Evolutionary conservation across 2,888 invertebrate genomes (phyloP).

Genomic region (Hypsopygia costalis): DNA sequence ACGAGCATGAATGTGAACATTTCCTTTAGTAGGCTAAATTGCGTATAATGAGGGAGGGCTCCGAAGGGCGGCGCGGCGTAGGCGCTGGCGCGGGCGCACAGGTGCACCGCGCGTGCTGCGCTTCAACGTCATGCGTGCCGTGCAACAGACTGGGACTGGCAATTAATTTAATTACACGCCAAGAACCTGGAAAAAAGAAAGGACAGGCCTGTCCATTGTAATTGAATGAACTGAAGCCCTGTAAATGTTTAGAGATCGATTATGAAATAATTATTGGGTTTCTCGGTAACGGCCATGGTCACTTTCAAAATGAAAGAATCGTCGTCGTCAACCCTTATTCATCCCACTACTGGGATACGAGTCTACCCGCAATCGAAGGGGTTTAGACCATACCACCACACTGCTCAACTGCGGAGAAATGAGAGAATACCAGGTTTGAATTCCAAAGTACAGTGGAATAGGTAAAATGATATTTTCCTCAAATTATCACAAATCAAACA

Average conservation of each 20-base stretch:
- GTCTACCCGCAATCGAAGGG: no score
- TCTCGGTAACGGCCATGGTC: no score
- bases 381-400: no score
- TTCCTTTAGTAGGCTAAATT: slow-evolving; percentile 61
- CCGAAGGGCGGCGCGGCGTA: slow-evolving; percentile 44
- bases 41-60: slow-evolving; percentile 65
- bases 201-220: slow-evolving; percentile 21
- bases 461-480: no score
- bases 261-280: no score
- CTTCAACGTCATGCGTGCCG: slow-evolving; percentile 24
- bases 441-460: no score
- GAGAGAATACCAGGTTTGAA: no score
- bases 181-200: slow-evolving; percentile 12
- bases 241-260: slow-evolving; percentile 17
- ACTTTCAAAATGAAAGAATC: no score
- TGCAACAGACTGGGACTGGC: slow-evolving; percentile 34
- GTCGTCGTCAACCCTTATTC: no score
- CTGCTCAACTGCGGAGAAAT: no score
- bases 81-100: slow-evolving; percentile 48
- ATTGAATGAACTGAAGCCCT: slow-evolving; percentile 28
- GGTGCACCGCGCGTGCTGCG: slow-evolving; percentile 61
- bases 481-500: no score
- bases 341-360: no score
- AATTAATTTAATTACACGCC: slow-evolving; percentile 52
- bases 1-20: slow-evolving; percentile 62